Evolutionary conservation across 2,888 invertebrate species (phyloP).

Genomic region (Athalia cordata): DNA sequence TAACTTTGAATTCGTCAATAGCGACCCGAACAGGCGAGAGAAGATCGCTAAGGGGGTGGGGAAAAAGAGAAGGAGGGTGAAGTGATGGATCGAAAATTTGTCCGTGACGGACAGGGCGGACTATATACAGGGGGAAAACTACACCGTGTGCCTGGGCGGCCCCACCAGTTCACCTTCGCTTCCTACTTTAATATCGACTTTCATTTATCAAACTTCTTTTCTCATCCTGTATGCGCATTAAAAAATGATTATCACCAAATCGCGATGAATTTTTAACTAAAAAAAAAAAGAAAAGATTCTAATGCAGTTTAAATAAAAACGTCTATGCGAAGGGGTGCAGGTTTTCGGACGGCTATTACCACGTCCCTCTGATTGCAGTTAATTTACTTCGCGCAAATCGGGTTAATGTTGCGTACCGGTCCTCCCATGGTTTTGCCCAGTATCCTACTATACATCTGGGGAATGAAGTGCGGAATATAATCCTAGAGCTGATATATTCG

Average conservation of each 20-base stretch:
- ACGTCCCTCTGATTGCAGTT: conserved; percentile 71
- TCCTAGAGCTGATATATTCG: no score
- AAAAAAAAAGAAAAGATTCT: no score
- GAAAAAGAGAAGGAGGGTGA: background rate
- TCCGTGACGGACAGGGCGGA: conserved; percentile 58
- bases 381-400: conserved; percentile 71
- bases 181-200: conserved; percentile 20
- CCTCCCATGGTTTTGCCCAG: conserved; percentile 1
- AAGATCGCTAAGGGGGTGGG: no score
- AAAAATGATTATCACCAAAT: background rate
- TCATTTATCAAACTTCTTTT: conserved; percentile 2
- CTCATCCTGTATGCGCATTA: background rate
- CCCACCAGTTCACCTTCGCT: background rate
- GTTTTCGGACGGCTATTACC: conserved; percentile 51
- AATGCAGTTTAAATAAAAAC: no score
- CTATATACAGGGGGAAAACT: conserved; percentile 51
- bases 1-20: conserved; percentile 60
- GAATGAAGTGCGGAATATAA: no score
- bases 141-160: background rate
- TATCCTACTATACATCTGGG: background rate
- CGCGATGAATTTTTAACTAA: background rate
- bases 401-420: conserved; percentile 71
- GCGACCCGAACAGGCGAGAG: conserved; percentile 41
- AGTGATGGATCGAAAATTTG: conserved; percentile 59
- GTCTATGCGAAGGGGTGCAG: conserved; percentile 38